Evolutionary conservation across 2,888 invertebrate genomes (phyloP).

Genomic region (Polymixis lichenea): DNA sequence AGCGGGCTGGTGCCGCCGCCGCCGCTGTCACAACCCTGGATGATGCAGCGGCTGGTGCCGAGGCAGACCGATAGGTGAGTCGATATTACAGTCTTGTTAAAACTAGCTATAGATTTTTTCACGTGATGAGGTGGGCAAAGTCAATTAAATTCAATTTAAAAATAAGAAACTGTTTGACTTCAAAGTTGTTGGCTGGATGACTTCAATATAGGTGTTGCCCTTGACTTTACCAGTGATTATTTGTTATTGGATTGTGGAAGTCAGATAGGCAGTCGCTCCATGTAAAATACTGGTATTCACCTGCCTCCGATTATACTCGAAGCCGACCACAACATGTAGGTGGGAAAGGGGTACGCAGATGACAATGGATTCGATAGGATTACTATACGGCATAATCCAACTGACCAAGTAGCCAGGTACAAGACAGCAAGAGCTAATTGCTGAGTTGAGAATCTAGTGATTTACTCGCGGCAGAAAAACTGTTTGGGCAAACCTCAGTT

Average conservation of each 20-base stretch:
- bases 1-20: conserved; percentile 90
- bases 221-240: too few relatives aligned
- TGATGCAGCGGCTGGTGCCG: conserved; percentile 88
- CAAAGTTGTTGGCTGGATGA: too few relatives aligned
- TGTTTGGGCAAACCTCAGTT: neutral
- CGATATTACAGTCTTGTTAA: neutral
- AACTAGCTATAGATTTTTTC: neutral
- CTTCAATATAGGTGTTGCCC: too few relatives aligned
- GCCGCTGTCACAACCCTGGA: conserved; percentile 88
- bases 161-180: too few relatives aligned
- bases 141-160: too few relatives aligned
- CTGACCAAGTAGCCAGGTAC: neutral
- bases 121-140: too few relatives aligned
- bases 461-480: neutral
- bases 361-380: neutral
- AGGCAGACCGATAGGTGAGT: conserved; percentile 82
- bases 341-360: too few relatives aligned
- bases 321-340: too few relatives aligned
- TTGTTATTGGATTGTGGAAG: too few relatives aligned
- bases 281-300: too few relatives aligned
- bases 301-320: too few relatives aligned
- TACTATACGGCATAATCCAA: neutral
- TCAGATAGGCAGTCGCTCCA: too few relatives aligned
- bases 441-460: neutral
- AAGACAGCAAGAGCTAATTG: neutral